Base-by-base conservation (phyloP, 37 sponge, comb jelly and placozoan species). In the Chondrilla cf. caribensis region DNA sequence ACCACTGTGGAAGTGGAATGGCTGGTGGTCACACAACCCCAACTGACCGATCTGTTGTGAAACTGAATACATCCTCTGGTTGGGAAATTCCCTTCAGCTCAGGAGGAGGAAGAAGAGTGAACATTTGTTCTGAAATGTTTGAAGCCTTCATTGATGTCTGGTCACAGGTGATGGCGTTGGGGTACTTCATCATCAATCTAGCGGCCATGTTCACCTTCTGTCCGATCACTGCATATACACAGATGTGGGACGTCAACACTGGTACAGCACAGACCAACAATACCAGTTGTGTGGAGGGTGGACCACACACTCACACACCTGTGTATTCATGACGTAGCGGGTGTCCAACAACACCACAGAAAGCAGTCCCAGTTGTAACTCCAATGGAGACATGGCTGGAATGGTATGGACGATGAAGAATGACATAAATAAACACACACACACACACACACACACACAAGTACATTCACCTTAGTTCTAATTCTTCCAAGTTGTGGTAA, bases 291-390 rank as follows among this genome's bases (percentile, higher is more conserved):
- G 24, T 66, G 11, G 17, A 54, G 17, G 17, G 17, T 19, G 17
- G 17, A 19, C 11, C 57, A 54, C 68, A 66, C 68, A 66, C 31
- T 11, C 31, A 66, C 68, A 66, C 58, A 93, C 91, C 97, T 55
- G 95, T 94, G 70, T 93, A 97, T 73, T 97, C 97, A 59, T 97
- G 97, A 15, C 97, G 82, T 60, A 86, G 86, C 1, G 90, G 87
- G 79, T 97, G 97, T 5, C 97, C 97, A 15, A 97, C 95, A 17
- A 97, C 95, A 19, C 97, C 97, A 87, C 95, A 97, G 57, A 97
- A 94, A 1, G 95, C 94, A 29, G 84, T 78, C 22, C 97, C 97
- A 19, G 95, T 97, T 18, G 95, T 94, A 2, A 97, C 87, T 0
- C 97, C 97, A 62, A 95, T 85, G n/a, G 94, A 92, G 38, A 80